Base-by-base conservation (phyloP, 2,113 vertebrate genomes). In the Cololabis saira region DNA sequence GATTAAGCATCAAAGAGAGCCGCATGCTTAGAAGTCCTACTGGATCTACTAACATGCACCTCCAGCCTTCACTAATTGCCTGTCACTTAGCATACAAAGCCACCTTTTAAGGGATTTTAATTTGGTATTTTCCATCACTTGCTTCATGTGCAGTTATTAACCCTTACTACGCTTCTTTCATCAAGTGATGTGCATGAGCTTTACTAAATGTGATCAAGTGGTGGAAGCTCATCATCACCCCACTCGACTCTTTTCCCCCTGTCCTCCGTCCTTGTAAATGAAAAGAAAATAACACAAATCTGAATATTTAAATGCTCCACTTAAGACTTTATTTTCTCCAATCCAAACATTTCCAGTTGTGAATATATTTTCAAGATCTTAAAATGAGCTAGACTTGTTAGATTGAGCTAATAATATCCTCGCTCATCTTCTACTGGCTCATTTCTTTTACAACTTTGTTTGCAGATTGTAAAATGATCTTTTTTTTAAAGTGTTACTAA, bases 1-100 rank as follows among this genome's bases (percentile, higher is more conserved):
- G 87, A 89, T 89, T 78, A 74, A 59, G 80, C 82, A 84, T 87
- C 80, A 86, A 87, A 88, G 84, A 64, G 61, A 79, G 57, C 45
- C 17, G 52, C 67, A 52, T 62, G 61, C 76, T 75, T 54, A 67
- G 79, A 81, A 62, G 64, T 78, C 78, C 71, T 64, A 59, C 70
- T 82, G 71, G 69, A 83, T 90, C 64, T 67, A 45, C 67, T 62
- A 58, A 78, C 71, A 79, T 50, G 67, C 68, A 72, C 75, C 82
- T 84, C 80, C 79, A 82, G 79, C 63, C 33, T 67, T 56, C 63
- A 49, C 70, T 90, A 88, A 89, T 82, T 84, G 61, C 62, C 69
- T 64, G 75, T 83, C 87, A 80, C 63, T 62, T 70, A 9, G 50
- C 53, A 67, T 85, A 45, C 54, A 78, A 63, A 82, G 78, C 67